Base-by-base conservation (phyloP, 2,888 invertebrate genomes). In the Plutella xylostella region DNA sequence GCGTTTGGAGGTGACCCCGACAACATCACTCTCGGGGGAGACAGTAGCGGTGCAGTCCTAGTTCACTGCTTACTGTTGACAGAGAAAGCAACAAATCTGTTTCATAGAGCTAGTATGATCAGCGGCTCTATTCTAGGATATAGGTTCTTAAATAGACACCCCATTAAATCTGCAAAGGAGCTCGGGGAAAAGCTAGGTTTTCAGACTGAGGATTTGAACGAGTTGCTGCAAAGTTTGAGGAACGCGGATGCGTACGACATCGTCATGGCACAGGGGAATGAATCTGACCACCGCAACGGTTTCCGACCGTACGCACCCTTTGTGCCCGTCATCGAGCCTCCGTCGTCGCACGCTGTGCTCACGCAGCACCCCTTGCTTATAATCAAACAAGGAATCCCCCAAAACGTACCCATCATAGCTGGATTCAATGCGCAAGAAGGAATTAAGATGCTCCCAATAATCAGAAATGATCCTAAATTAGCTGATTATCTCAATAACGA, bases 381-480 rank as follows among this genome's bases (percentile, higher is more conserved):
- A 35, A 55, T 76, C 42, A 50, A 55, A 42, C 51, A 52, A n/a
- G 68, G 69, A 5, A 53, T 65, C 11, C 63, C 69, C 35, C 59
- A 64, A 39, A 59, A 70, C 43, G 56, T 72, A 4, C 74, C 74
- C 1, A 61, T 74, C 51, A 54, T 80, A 38, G 55, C 63, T 11
- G 74, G 77, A 17, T 57, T 73, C 12, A 74, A 70, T 42, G 57
- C 65, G 17, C 61, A 69, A 47, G 79, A 78, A 56, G 72, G 72
- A 4, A 45, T 57, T 15, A 52, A 51, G 31, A 51, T 56, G 40
- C 42, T 55, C 41, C 53, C 51, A 2, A 45, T 46, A 21, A 41
- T 55, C 28, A 45, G 39, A 19, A 48, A 41, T 33, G 44, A 55
- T 20, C 18, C 2, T 2, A 40, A 28, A 19, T 28, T 56, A n/a